Evolutionary conservation across 2,113 vertebrate species (phyloP), one percentile per base, ranked within the genome.

Genomic region (Podocnemis expansa): DNA sequence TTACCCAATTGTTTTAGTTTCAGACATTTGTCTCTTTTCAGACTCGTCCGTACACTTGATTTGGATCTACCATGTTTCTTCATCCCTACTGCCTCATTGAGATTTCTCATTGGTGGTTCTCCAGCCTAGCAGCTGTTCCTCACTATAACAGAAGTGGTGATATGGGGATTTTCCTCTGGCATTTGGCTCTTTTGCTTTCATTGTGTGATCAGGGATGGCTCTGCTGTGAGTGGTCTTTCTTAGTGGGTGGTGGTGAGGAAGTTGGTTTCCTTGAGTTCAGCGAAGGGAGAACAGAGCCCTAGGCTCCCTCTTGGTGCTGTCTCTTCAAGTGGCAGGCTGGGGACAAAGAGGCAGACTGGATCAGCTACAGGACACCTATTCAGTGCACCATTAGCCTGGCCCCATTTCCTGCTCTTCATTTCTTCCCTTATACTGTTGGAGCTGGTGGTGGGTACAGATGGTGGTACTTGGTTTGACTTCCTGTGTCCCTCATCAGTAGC

Each of bases 161-260:
- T 0, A 14, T 8, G 10, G 67, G 13, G 5, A 2, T 89, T 92
- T 93, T 79, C 56, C 47, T 16, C 56, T 41, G 94, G 10, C 84
- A 13, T 91, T 75, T 80, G 47, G 9, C 56, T 78, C 47, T 93
- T 83, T 95, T 91, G 52, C 16, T 91, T 89, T 84, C 80, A 24
- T 10, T 89, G 41, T 31, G 73, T 82, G 49, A 38, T 24, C 85
- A 84, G 22, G 54, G 41, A 22, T 78, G 14, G 31, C 25, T 31
- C 67, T 34, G 56, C 38, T 49, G 55, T 67, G 21, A 16, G 34
- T 19, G 19, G 14, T 51, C 24, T 79, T 11, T 34, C 51, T 52
- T 41, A 63, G 21, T 60, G 41, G 58, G 56, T 60, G 67, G 24
- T 3, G 43, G 91, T 90, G 34, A 82, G 87, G 78, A 83, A 87